A percentile compares a stretch with the other conserved stretches of the same genome.
Conservation (phyloP, 2,113 vertebrate genomes). For the Cinclus mexicanus region DNA sequence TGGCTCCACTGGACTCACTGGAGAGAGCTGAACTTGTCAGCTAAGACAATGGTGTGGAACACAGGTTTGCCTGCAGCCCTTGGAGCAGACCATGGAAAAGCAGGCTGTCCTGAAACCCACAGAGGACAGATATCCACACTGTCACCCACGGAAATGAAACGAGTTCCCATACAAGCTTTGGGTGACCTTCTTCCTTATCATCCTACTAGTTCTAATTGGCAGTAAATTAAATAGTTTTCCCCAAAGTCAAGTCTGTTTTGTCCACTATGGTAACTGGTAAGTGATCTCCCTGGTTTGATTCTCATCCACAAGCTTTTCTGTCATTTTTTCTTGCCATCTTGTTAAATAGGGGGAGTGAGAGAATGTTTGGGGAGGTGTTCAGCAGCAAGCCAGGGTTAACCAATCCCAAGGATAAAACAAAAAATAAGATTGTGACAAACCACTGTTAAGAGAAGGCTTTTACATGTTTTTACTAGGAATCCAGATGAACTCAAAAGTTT, state of each 20-base stretch:
- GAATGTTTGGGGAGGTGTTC: fast-evolving
- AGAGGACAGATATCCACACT: not conserved
- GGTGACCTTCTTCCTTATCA: not conserved
- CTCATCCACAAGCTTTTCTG: not conserved
- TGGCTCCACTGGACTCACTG: fast-evolving
- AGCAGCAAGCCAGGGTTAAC: not conserved
- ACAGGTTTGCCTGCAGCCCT: not conserved
- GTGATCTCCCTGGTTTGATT: not conserved
- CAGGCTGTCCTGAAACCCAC: not conserved
- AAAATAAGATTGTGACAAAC: not conserved
- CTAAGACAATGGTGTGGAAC: fast-evolving
- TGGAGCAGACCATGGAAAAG: not conserved
- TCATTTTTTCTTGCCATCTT: not conserved
- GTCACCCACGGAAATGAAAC: not conserved
- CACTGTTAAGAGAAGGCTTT: not conserved
- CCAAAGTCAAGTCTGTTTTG: not conserved
- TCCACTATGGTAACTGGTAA: not conserved
- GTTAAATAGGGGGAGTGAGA: not conserved
- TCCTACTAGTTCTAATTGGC: not conserved
- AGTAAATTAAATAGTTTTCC: not conserved
- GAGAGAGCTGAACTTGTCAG: not conserved
- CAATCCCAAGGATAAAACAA: not conserved
- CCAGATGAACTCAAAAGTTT: not conserved
- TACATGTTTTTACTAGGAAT: not conserved
- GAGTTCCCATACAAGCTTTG: not conserved